Evolutionary conservation across 2,888 invertebrate genomes (phyloP).

Genomic region (Agrilus biguttatus): DNA sequence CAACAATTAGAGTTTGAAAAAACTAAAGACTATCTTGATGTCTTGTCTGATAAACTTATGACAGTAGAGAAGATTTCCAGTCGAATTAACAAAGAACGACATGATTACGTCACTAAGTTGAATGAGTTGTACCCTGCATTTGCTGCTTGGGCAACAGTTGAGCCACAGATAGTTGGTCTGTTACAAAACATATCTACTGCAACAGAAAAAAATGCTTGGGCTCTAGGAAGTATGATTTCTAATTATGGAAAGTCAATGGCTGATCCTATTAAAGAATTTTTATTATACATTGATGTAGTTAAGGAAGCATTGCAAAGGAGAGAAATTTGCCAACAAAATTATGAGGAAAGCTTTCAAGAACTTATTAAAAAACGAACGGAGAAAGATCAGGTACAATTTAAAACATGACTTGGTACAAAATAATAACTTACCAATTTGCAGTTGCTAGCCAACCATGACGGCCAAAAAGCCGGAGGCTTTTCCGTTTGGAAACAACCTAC

Average conservation of each 20-base stretch:
- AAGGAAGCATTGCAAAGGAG: slow-evolving; percentile 48
- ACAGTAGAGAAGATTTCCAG: slow-evolving; percentile 48
- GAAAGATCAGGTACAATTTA: slow-evolving; percentile 39
- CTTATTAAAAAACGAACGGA: slow-evolving; percentile 43
- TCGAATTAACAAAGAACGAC: slow-evolving; percentile 48
- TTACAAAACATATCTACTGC: slow-evolving; percentile 33
- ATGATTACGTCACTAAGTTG: slow-evolving; percentile 39
- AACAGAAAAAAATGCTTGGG: slow-evolving; percentile 33
- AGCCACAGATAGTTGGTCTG: slow-evolving; percentile 35
- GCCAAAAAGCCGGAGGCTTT: slow-evolving; percentile 20
- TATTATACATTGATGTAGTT: slow-evolving; percentile 50
- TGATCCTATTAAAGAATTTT: slow-evolving; percentile 43
- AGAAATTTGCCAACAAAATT: slow-evolving; percentile 48
- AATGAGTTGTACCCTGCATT: slow-evolving; percentile 46
- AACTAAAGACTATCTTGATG: slow-evolving; percentile 43
- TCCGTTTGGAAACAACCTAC: slow-evolving; percentile 46
- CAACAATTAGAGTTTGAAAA: slow-evolving; percentile 47
- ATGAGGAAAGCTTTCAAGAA: slow-evolving; percentile 48
- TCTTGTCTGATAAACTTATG: slow-evolving; percentile 44
- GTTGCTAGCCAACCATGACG: slow-evolving; percentile 7
- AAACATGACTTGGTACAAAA: slow-evolving; percentile 1
- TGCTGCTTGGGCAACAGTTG: slow-evolving; percentile 44
- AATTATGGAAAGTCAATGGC: slow-evolving; percentile 28
- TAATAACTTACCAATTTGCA: slow-evolving; percentile 2
- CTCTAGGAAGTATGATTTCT: slow-evolving; percentile 34